Evolutionary conservation across 2,888 invertebrate species (phyloP), one percentile per base, ranked within the genome.

Genomic region (Vannuccia rotundouncinata): DNA sequence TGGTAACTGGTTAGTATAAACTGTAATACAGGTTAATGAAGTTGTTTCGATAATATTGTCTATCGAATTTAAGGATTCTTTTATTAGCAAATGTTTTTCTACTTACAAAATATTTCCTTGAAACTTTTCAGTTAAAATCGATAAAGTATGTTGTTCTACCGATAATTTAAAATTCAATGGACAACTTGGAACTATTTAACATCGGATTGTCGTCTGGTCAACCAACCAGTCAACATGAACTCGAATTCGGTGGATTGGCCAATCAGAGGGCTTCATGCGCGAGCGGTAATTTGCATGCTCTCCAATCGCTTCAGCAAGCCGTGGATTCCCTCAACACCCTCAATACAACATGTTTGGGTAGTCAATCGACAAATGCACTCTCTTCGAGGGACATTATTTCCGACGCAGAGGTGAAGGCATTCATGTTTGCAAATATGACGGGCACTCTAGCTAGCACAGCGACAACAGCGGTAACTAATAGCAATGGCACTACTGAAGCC

Each of bases 231-330:
- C 66, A 66, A 66, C 66, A 66, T 66, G 66, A 5, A 13, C 5
- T 66, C 10, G 10, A 66, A 66, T 66, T 27, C 10, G 45, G 17
- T 22, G 2, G 22, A 17, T 5, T 22, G 66, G 66, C 66, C 66
- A 66, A 66, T 66, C 66, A 66, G 22, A 66, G 13, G 25, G 22
- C 22, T 27, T 27, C 66, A 66, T 66, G 66, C 66, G 25, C 66
- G 2, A 22, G 10, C 66, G 22, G 66, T 22, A 66, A 66, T 66
- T 27, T 66, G 2, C 66, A 66, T 27, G 66, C 66, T 22, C 66
- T 66, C 66, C 66, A 66, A 66, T 66, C 66, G 66, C 66, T 66
- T 66, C 66, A 27, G 5, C 66, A 66, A 66, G 66, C 66, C 22
- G 66, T 66, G 2, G 66, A 66, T 22, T 66, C 66, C 17, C 25